Conservation (phyloP, 2,113 vertebrate genomes). For the Hepsetus odoe region DNA sequence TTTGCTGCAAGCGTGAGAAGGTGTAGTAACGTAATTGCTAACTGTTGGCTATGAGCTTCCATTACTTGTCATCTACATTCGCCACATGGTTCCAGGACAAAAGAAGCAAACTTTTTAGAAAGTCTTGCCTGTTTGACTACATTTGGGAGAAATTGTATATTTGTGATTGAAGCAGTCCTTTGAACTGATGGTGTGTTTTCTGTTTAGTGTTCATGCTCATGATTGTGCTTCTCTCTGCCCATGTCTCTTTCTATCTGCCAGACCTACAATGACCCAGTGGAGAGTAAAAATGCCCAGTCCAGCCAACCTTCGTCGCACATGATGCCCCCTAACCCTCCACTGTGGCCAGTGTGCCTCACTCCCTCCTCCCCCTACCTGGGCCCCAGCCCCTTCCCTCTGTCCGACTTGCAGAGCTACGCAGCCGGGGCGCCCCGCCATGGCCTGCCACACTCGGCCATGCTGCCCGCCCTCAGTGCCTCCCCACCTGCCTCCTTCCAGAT, state of each 20-base stretch:
- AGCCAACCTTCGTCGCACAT: constrained; percentile 90
- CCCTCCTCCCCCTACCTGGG: constrained; percentile 88
- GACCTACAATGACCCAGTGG: constrained; percentile 89
- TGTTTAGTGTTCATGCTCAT: neutral
- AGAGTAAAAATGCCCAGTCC: constrained; percentile 84
- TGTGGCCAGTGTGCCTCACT: constrained; percentile 88
- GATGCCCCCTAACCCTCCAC: constrained; percentile 87
- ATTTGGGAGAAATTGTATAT: neutral
- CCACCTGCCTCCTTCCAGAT: constrained; percentile 94
- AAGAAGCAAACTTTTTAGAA: no score
- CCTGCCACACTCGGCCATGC: constrained; percentile 88
- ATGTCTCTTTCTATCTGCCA: constrained; percentile 63
- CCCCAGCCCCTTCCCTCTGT: constrained; percentile 88
- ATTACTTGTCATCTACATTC: no score
- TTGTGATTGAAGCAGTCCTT: neutral
- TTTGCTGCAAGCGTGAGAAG: no score
- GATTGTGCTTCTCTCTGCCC: neutral
- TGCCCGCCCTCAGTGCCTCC: constrained; percentile 94
- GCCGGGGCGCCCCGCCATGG: constrained; percentile 84
- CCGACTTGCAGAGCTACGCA: constrained; percentile 92
- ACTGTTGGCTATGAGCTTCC: no score
- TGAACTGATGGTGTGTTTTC: neutral
- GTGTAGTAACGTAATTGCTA: no score
- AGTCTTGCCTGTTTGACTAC: no score
- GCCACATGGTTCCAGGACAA: no score